Percentiles rank a stretch among this genome's conserved stretches.
These are phyloP conservation scores for Cephalophus harveyi DNA, from an alignment of 2,113 vertebrate species.

Conservation along the genomic window DNA sequence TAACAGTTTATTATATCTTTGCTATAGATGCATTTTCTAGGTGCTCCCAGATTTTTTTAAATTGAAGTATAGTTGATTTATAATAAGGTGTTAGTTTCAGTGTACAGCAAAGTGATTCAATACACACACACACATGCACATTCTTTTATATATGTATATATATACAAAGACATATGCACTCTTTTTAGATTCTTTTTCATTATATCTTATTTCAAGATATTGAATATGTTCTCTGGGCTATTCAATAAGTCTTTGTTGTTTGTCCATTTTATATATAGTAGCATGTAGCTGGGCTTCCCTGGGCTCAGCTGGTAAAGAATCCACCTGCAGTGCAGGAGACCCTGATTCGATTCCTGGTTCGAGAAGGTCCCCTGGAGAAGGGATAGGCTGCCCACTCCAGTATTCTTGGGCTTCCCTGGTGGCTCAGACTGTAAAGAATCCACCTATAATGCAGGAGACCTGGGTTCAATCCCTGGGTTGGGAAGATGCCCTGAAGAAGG, in stretches of 20 bases:
- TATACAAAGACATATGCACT: not conserved
- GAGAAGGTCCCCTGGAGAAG: not conserved
- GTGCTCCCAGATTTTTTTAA: not conserved
- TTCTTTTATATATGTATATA: not conserved
- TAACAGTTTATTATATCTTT: not conserved
- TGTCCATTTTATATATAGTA: not conserved
- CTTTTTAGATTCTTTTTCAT: not conserved
- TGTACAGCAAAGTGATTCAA: not conserved
- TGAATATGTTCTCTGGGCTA: not conserved
- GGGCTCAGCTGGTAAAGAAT: not conserved
- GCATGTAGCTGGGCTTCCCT: not conserved
- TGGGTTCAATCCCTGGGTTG: no score
- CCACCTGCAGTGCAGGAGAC: not conserved
- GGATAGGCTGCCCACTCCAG: not conserved
- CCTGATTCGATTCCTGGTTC: not conserved
- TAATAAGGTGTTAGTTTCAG: not conserved
- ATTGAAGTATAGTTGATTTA: not conserved
- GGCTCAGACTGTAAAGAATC: not conserved
- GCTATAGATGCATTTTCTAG: not conserved
- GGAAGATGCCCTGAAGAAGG: no score
- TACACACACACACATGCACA: not conserved
- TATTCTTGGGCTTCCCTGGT: not conserved
- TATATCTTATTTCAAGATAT: not conserved
- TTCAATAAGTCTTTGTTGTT: not conserved
- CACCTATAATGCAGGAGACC: no score